A percentile compares a stretch with the other conserved stretches of the same genome.
phyloP scores from a whole-genome alignment of 2,113 vertebrate genomes.

The Canis aureus region DNA sequence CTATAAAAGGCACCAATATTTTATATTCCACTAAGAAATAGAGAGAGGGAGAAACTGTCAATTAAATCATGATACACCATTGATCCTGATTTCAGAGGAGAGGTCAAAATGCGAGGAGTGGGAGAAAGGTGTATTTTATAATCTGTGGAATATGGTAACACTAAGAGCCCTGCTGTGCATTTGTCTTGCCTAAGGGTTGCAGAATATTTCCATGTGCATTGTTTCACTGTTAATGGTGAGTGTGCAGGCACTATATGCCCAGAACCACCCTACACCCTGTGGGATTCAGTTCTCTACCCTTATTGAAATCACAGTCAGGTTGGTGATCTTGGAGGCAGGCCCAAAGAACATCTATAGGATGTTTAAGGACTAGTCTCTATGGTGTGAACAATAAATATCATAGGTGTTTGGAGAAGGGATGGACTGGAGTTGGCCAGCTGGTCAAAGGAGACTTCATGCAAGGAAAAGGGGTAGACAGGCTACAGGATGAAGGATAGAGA shows the following conservation, averaged over 20 bases:
- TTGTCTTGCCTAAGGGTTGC: not conserved
- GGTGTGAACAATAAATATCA: not conserved
- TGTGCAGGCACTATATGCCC: not conserved
- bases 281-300: not conserved
- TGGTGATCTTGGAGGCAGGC: not conserved
- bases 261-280: not conserved
- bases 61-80: not conserved
- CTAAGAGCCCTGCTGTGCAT: too few relatives aligned
- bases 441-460: not conserved
- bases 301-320: not conserved
- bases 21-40: not conserved
- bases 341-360: not conserved
- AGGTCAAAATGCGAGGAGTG: not conserved
- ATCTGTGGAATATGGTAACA: not conserved
- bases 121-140: not conserved
- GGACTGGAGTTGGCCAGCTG: not conserved
- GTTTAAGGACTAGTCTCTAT: not conserved
- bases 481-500: not conserved
- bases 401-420: not conserved
- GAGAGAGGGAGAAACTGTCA: not conserved
- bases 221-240: not conserved
- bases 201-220: not conserved
- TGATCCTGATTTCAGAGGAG: not conserved
- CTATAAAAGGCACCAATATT: not conserved
- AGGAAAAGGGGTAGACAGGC: not conserved